phyloP scores from a whole-genome alignment of 2,113 vertebrate species.

The Rhea americana region DNA sequence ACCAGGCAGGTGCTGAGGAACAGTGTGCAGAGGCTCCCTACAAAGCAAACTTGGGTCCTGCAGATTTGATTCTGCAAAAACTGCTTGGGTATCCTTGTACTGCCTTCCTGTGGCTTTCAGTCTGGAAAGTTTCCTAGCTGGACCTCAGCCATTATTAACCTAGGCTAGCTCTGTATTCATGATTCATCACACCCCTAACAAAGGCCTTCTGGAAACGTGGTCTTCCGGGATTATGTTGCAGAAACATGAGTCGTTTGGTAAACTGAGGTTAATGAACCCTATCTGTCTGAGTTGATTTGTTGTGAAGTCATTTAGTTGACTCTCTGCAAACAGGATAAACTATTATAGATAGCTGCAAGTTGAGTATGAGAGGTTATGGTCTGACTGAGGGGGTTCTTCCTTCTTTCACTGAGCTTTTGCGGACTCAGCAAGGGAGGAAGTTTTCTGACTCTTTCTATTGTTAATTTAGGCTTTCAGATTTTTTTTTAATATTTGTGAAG shows the following conservation, averaged over 20 bases:
- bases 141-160: background rate
- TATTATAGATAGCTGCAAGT: background rate
- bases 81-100: background rate
- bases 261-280: background rate
- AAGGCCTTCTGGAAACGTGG: background rate
- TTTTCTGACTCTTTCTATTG: fast-evolving
- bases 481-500: background rate
- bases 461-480: background rate
- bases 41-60: background rate
- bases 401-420: background rate
- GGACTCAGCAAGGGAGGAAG: background rate
- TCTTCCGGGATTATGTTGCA: background rate
- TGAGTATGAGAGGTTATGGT: background rate
- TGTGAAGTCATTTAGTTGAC: background rate
- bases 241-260: background rate
- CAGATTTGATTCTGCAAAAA: no score
- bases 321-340: background rate
- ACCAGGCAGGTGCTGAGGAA: background rate
- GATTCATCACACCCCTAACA: background rate
- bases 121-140: background rate
- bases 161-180: background rate
- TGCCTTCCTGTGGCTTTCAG: background rate
- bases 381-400: background rate
- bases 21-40: background rate
- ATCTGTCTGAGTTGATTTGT: background rate